Evolutionary conservation across 2,888 invertebrate genomes (phyloP).

Genomic region (Lithosia quadra): DNA sequence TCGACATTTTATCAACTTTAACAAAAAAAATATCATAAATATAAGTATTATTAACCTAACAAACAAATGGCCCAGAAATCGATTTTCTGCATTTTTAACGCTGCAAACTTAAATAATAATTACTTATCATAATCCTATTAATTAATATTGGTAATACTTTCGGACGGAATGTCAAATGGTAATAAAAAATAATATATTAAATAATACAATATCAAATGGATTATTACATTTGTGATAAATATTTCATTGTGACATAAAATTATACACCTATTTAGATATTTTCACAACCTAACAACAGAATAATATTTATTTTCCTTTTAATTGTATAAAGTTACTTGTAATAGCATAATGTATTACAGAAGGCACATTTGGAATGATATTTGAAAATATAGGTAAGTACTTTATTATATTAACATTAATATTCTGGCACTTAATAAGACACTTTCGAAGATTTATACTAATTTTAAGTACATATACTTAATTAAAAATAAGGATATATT

Average conservation of each 20-base stretch:
- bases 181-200: conserved; percentile 36
- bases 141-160: conserved; percentile 75
- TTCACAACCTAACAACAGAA: conserved; percentile 69
- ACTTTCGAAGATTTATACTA: conserved; percentile 37
- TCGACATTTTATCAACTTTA: conserved; percentile 44
- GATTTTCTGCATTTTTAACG: conserved; percentile 48
- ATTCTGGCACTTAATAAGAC: conserved; percentile 56
- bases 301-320: conserved; percentile 27
- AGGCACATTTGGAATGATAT: conserved; percentile 50
- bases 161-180: conserved; percentile 77
- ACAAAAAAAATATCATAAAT: conserved; percentile 54
- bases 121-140: conserved; percentile 48
- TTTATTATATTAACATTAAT: conserved; percentile 39
- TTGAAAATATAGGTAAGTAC: conserved; percentile 22
- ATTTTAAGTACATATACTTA: conserved; percentile 34
- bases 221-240: conserved; percentile 46
- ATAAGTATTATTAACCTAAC: conserved; percentile 45
- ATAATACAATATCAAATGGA: conserved; percentile 49
- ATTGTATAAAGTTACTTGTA: background rate
- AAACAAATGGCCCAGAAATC: conserved; percentile 62
- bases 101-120: conserved; percentile 38
- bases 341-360: conserved; percentile 26
- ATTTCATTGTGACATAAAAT: conserved; percentile 65
- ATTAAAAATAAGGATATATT: conserved; percentile 29
- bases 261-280: conserved; percentile 48